Base-by-base conservation (phyloP, 2,888 invertebrate species). In the Salpingus planirostris region DNA sequence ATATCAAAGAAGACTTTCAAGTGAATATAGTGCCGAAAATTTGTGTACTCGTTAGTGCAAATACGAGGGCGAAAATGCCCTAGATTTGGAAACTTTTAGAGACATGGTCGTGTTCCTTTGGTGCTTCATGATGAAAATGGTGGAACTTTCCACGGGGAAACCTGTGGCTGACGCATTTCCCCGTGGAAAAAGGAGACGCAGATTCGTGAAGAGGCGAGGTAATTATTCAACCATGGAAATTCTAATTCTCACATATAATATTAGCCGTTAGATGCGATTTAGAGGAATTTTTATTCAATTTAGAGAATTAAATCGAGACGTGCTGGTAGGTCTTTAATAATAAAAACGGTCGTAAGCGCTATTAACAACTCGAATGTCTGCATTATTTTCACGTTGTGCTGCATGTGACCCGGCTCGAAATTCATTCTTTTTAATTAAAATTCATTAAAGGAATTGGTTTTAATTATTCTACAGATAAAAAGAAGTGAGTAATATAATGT, bases 61-160 rank as follows among this genome's bases (percentile, higher is more conserved):
- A n/a, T n/a, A n/a, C n/a, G 27, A 36, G 47, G 49, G 40, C 41
- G 32, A 33, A 39, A 41, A 51, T 54, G 47, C 44, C 49, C 40
- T 47, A 51, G 44, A 34, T 34, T 41, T n/a, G n/a, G 27, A 21
- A 28, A 15, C 21, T 14, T 21, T 11, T 6, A 29, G 14, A 58
- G 61, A 61, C 55, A 73, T 72, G 71, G 69, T 74, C 62, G 67
- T 72, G 60, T 64, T 73, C 57, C 59, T 73, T 44, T 57, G 73
- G 65, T 73, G 73, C 59, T 68, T 72, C 61, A 72, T 73, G 62
- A 72, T 73, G 72, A 74, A 73, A 66, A 68, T 74, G 55, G 69
- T 71, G 53, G 72, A 73, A 62, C 69, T 70, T 54, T 69, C 70
- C 46, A 57, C 61, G 43, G 60, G 63, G 31, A 57, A 49, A 42